Percentiles rank a stretch among this genome's conserved stretches.
Evolutionary conservation across 2,888 invertebrate genomes (phyloP).

Genomic region (Brassicogethes aeneus): DNA sequence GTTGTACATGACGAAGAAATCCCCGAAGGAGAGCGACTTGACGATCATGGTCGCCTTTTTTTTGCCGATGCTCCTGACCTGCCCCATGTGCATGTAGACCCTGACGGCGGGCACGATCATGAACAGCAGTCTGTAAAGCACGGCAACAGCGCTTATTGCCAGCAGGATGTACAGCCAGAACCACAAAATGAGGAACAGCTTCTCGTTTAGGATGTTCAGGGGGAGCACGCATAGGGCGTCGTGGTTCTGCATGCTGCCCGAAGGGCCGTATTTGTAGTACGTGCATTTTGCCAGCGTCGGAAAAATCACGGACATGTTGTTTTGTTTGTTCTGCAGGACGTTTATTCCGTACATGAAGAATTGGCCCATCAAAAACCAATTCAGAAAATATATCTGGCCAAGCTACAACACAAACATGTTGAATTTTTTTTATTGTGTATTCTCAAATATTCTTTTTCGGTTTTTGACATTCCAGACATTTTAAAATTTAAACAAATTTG

Average conservation of each 20-base stretch:
- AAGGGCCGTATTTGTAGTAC: constrained; percentile 49
- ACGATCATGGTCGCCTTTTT: constrained; percentile 45
- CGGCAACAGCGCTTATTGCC: constrained; percentile 50
- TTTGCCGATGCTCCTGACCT: constrained; percentile 46
- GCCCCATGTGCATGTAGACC: constrained; percentile 52
- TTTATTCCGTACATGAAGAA: constrained; percentile 53
- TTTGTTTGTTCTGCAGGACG: constrained; percentile 38
- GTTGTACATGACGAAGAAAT: constrained; percentile 71
- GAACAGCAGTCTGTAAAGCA: constrained; percentile 56
- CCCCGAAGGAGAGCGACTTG: constrained; percentile 52
- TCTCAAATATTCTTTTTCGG: not conserved
- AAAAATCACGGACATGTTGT: constrained; percentile 58
- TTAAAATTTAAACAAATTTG: too few species aligned
- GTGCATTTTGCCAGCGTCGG: constrained; percentile 62
- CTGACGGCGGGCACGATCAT: constrained; percentile 50
- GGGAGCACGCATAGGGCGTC: constrained; percentile 68
- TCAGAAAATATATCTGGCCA: constrained; percentile 58
- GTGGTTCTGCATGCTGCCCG: constrained; percentile 47
- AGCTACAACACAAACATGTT: constrained; percentile 42
- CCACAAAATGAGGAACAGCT: constrained; percentile 67
- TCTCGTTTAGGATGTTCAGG: constrained; percentile 71
- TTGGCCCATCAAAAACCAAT: constrained; percentile 54
- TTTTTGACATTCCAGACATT: not conserved
- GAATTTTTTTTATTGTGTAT: constrained; percentile 3
- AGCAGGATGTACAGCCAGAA: constrained; percentile 63